Conservation (phyloP, 2,888 invertebrate genomes). For the Phytoseiulus persimilis region DNA sequence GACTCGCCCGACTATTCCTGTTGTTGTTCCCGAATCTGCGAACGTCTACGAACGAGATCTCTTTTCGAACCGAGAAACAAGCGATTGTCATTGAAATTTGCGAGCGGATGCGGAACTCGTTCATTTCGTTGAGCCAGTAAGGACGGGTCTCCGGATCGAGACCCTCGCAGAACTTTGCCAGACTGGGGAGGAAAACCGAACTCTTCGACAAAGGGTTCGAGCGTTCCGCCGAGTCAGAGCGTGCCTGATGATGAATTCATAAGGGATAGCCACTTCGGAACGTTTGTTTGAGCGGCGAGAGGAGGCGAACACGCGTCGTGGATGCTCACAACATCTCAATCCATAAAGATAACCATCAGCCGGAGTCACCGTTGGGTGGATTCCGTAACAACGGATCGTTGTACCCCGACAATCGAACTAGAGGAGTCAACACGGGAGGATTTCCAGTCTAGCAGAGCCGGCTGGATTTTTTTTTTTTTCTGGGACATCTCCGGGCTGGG, state of each 20-base stretch:
- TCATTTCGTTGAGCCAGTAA: not conserved
- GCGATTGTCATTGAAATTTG: not conserved
- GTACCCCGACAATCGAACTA: not conserved
- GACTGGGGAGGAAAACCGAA: not conserved
- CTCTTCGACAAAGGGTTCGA: not conserved
- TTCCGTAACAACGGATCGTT: not conserved
- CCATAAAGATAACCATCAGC: not conserved
- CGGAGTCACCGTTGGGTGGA: not conserved
- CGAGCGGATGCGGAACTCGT: not conserved
- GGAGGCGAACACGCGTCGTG: no score
- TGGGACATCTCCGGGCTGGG: not conserved
- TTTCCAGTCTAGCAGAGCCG: no score
- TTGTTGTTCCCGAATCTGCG: not conserved
- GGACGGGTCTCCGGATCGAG: no score
- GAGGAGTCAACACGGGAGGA: not conserved
- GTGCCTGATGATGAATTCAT: not conserved
- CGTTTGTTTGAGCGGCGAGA: no score
- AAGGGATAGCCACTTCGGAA: not conserved
- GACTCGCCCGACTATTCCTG: not conserved
- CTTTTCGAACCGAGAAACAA: not conserved
- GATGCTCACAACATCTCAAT: not conserved
- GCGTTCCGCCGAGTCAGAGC: not conserved
- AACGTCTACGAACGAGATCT: not conserved
- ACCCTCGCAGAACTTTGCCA: no score
- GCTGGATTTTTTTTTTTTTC: not conserved